phyloP scores from a whole-genome alignment of 2,113 vertebrate species.

The Entelurus aequoreus region DNA sequence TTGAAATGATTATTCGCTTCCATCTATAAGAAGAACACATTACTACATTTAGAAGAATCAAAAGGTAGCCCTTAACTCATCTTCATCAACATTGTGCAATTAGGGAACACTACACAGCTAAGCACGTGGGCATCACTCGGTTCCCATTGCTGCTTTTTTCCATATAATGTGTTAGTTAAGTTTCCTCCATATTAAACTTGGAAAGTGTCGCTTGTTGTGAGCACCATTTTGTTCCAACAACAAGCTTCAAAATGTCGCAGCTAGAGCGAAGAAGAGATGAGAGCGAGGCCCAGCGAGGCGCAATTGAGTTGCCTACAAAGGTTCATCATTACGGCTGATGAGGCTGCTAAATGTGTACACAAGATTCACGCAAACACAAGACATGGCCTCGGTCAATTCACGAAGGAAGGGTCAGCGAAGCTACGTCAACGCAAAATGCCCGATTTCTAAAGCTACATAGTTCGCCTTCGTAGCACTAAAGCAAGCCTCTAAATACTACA shows the following conservation, averaged over 20 bases:
- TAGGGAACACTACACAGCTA: neutral
- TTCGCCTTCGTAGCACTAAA: slow-evolving; percentile 1
- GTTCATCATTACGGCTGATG: slow-evolving; percentile 54
- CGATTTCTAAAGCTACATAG: neutral
- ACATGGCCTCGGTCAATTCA: slow-evolving; percentile 13
- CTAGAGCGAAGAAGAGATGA: slow-evolving; percentile 33
- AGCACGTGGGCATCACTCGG: too few relatives aligned
- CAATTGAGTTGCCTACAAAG: slow-evolving; percentile 40
- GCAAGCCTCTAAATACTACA: slow-evolving; percentile 23
- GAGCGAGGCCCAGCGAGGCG: slow-evolving; percentile 46
- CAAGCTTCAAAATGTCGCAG: slow-evolving; percentile 64
- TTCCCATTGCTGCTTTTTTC: neutral
- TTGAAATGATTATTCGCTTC: slow-evolving; percentile 92
- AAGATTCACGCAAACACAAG: slow-evolving; percentile 1
- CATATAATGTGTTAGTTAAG: slow-evolving; percentile 5
- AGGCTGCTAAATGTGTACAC: slow-evolving; percentile 37
- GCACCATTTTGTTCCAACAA: slow-evolving; percentile 45
- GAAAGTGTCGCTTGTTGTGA: slow-evolving; percentile 27
- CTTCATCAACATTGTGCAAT: neutral
- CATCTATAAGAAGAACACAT: slow-evolving; percentile 67
- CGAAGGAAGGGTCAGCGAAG: slow-evolving; percentile 10
- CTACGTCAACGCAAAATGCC: slow-evolving; percentile 19
- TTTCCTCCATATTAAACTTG: neutral
- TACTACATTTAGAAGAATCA: neutral
- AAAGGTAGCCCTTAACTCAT: neutral